Percentiles rank a stretch among this genome's conserved stretches.
Evolutionary conservation across 1,140 invertebrate species (phyloP).

Genomic region (Acromyrmex charruanus): DNA sequence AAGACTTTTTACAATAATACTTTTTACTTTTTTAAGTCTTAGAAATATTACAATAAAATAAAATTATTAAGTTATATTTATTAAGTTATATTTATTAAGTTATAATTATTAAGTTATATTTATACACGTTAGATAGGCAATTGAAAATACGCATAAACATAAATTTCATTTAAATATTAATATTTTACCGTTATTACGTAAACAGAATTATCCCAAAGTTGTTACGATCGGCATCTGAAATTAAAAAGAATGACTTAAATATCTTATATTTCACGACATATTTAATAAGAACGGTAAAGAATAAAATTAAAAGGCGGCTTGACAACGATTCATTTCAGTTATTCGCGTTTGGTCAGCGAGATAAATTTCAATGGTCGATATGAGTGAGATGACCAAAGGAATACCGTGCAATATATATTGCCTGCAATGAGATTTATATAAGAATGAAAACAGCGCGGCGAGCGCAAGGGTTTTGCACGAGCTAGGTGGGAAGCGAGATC

Average conservation of each 20-base stretch:
- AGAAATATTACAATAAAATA: not conserved
- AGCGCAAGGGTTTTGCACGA: not conserved
- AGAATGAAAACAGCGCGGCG: constrained; percentile 70
- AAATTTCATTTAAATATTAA: not conserved
- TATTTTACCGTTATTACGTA: constrained; percentile 8
- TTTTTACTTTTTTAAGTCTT: not conserved
- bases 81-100: not conserved
- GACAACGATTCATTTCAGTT: constrained; percentile 65
- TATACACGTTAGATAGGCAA: not conserved
- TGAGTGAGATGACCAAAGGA: constrained; percentile 59
- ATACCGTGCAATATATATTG: constrained; percentile 66
- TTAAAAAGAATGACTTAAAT: not conserved
- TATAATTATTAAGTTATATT: not conserved
- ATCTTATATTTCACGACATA: not conserved
- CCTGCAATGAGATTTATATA: constrained; percentile 71
- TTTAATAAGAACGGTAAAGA: constrained; percentile 53
- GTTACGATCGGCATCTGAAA: not conserved
- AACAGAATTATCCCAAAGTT: not conserved
- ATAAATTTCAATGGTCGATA: constrained; percentile 70
- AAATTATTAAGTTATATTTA: not conserved
- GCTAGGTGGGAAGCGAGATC: constrained; percentile 67
- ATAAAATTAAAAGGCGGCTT: constrained; percentile 55
- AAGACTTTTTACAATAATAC: not conserved
- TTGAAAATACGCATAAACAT: not conserved
- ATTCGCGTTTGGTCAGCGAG: constrained; percentile 53